Conservation (phyloP, 2,113 vertebrate genomes). For the Bungarus multicinctus region DNA sequence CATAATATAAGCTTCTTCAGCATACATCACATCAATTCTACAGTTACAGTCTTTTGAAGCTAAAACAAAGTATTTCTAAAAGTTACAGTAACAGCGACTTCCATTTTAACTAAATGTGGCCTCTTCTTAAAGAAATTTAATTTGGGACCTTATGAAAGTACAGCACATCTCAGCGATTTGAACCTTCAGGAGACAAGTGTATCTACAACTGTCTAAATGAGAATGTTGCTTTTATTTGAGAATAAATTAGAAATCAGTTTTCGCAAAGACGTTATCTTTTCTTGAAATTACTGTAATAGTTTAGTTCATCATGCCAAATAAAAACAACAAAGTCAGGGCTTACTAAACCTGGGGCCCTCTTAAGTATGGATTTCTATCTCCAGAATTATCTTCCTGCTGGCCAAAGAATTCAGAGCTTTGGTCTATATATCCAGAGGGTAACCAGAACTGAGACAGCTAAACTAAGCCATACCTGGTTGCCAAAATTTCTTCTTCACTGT, state of each 20-base stretch:
- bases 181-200: not conserved
- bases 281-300: not conserved
- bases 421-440: not conserved
- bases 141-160: not conserved
- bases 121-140: not conserved
- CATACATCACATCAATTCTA: not conserved
- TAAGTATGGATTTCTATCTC: not conserved
- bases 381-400: not conserved
- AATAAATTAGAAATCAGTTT: not conserved
- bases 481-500: slow-evolving; percentile 2
- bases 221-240: not conserved
- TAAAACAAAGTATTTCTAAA: not conserved
- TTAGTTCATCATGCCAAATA: not conserved
- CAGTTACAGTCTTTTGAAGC: not conserved
- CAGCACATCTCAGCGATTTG: not conserved
- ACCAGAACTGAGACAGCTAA: not conserved
- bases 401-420: not conserved
- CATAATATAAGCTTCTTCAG: not conserved
- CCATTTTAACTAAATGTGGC: not conserved
- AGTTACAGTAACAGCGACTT: not conserved
- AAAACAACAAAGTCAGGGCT: not conserved
- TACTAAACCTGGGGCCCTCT: not conserved
- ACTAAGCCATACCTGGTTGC: slow-evolving; percentile 32
- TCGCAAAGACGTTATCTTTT: not conserved
- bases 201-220: not conserved